Conservation (phyloP, 2,797 vertebrate species). For the Gambusia yucatana region DNA sequence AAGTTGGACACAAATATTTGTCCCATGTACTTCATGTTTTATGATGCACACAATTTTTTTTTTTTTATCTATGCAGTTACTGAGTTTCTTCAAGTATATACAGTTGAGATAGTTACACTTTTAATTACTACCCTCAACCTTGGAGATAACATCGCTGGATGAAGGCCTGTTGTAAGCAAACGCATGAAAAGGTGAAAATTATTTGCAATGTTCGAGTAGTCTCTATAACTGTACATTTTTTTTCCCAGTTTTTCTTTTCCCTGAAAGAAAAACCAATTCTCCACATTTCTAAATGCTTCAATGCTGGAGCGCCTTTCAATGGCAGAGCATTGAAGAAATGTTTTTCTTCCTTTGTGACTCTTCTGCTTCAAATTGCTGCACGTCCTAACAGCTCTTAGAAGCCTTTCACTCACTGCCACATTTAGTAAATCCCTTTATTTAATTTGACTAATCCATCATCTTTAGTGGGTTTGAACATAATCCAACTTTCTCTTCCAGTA, state of each 20-base stretch:
- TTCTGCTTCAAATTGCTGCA: constrained; percentile 15
- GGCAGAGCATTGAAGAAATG: constrained; percentile 39
- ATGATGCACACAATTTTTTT: not conserved
- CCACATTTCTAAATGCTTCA: constrained; percentile 48
- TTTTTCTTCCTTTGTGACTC: constrained; percentile 56
- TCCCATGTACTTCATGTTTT: not conserved
- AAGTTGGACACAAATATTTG: not conserved
- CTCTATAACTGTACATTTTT: not conserved
- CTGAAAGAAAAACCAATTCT: constrained; percentile 45
- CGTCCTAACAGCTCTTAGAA: constrained; percentile 27
- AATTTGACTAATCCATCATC: constrained; percentile 53
- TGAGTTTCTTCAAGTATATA: not conserved
- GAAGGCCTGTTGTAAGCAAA: not conserved
- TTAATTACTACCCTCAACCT: not conserved
- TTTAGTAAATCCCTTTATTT: constrained; percentile 38
- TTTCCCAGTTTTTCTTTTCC: constrained; percentile 3
- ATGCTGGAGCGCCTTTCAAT: constrained; percentile 56
- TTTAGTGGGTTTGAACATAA: constrained; percentile 24
- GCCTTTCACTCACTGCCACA: constrained; percentile 25
- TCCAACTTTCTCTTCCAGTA: constrained; percentile 23
- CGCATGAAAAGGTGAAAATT: not conserved
- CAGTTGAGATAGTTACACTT: not conserved
- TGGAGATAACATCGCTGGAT: not conserved
- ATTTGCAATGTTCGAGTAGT: not conserved
- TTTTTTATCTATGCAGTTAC: not conserved